Percentiles rank a stretch among this genome's conserved stretches.
These are phyloP conservation scores for Rhinopomastus cyanomelas DNA, from an alignment of 2,113 vertebrate species.

Conservation along the genomic window DNA sequence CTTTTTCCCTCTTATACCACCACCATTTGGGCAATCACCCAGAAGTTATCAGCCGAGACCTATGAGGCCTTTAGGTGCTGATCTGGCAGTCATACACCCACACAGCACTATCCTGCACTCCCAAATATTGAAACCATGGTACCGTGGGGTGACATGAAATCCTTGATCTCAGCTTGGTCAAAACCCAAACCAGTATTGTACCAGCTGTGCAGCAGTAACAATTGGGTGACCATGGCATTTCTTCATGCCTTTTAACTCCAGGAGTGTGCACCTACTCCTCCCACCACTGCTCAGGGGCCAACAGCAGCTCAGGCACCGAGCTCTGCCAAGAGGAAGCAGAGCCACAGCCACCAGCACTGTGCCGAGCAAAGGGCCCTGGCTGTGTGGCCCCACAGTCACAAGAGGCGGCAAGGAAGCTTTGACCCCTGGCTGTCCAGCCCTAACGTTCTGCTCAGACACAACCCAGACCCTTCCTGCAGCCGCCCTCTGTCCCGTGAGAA, in stretches of 20 bases:
- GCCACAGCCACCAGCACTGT: neutral
- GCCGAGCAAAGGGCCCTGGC: neutral
- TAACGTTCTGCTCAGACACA: neutral
- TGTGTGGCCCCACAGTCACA: too few species aligned
- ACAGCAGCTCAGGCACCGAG: neutral
- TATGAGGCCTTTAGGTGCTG: neutral
- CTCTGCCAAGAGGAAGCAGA: neutral
- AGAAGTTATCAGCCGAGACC: neutral
- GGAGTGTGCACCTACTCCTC: neutral
- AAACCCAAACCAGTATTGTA: fast-evolving
- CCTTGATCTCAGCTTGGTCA: neutral
- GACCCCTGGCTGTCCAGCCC: neutral
- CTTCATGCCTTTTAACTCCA: neutral
- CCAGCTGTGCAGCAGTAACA: neutral
- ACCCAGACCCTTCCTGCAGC: too few species aligned
- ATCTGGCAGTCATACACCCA: neutral
- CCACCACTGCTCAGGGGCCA: neutral
- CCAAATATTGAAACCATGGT: fast-evolving
- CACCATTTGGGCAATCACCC: neutral
- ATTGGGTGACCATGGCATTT: fast-evolving
- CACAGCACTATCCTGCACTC: neutral
- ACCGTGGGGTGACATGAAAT: neutral
- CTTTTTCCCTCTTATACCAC: neutral
- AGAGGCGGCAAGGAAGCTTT: neutral
- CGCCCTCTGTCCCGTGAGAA: neutral